A percentile compares a stretch with the other conserved stretches of the same genome.
Conservation (phyloP, 1,140 invertebrate species). For the Steinernema feltiae region DNA sequence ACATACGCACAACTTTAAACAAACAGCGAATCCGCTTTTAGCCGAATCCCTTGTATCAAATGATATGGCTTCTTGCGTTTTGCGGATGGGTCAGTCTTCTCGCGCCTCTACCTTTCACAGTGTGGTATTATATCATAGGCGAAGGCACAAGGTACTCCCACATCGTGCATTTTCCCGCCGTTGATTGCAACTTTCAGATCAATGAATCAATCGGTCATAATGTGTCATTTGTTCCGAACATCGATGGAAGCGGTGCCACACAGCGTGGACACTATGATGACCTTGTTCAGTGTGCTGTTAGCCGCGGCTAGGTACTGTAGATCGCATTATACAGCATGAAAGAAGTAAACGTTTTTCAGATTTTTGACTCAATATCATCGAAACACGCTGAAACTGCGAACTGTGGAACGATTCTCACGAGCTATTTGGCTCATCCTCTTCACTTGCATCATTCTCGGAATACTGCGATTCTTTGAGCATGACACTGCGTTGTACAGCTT, state of each 20-base stretch:
- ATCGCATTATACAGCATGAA: too few relatives aligned
- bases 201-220: constrained; percentile 50
- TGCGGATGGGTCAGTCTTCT: constrained; percentile 53
- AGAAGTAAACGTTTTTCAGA: too few relatives aligned
- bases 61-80: constrained; percentile 55
- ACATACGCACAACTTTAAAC: background rate
- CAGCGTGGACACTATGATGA: constrained; percentile 54
- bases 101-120: constrained; percentile 53
- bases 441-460: constrained; percentile 46
- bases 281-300: constrained; percentile 51
- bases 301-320: constrained; percentile 52
- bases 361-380: constrained; percentile 56
- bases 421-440: constrained; percentile 57
- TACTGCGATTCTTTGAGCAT: constrained; percentile 53
- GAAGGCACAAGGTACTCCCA: constrained; percentile 37
- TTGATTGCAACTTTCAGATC: constrained; percentile 27
- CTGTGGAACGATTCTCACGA: constrained; percentile 53
- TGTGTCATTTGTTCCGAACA: constrained; percentile 55
- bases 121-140: constrained; percentile 51
- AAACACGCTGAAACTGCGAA: constrained; percentile 49
- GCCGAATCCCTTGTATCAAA: constrained; percentile 56
- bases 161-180: too few relatives aligned
- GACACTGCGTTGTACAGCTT: constrained; percentile 52
- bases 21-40: constrained; percentile 4
- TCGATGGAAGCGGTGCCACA: constrained; percentile 54